Conservation (phyloP, 1,140 invertebrate genomes). For the Conus ventricosus region DNA sequence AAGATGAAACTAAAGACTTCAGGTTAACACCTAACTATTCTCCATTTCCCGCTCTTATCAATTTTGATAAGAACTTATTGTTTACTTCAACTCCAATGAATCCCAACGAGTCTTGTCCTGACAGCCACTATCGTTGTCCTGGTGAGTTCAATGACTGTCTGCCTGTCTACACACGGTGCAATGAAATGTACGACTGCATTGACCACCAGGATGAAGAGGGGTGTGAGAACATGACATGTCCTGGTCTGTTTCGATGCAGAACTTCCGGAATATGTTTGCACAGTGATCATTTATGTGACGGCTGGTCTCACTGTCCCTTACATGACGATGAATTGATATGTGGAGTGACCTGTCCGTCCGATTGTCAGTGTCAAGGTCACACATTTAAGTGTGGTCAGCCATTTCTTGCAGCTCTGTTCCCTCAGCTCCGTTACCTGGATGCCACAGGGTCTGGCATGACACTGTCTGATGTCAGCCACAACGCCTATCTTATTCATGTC, state of each 20-base stretch:
- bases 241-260: no score
- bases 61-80: not conserved
- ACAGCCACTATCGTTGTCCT: not conserved
- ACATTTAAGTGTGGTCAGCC: no score
- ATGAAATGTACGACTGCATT: no score
- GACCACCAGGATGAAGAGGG: no score
- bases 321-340: no score
- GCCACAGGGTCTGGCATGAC: not conserved
- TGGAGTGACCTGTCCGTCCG: no score
- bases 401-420: not conserved
- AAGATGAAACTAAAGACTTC: not conserved
- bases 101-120: not conserved
- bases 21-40: not conserved
- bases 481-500: not conserved
- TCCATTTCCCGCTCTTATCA: not conserved
- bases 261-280: no score
- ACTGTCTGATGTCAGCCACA: not conserved
- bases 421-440: not conserved
- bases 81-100: not conserved
- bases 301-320: no score
- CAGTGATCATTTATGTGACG: no score
- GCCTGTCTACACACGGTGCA: conserved; percentile 1
- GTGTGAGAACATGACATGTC: no score
- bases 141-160: not conserved
- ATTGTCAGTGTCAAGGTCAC: no score